phyloP scores from a whole-genome alignment of 2,888 invertebrate species.

The Suillia variegata region DNA sequence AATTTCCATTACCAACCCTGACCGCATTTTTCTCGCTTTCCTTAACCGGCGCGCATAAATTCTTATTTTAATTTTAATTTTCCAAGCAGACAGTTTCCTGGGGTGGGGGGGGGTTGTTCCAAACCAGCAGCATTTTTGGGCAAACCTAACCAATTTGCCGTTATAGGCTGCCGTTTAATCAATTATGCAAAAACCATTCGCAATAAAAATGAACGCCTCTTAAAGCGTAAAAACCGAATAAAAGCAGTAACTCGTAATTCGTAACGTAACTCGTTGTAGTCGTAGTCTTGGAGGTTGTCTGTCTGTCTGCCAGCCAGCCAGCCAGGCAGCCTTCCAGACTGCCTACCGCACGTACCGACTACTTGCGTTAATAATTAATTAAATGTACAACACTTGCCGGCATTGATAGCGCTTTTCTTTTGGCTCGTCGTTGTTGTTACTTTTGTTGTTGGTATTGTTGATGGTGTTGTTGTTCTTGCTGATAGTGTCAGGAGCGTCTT shows the following conservation, averaged over 20 bases:
- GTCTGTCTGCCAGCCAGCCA: no score
- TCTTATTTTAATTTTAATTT: no score
- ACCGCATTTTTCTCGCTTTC: no score
- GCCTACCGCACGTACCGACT: constrained; percentile 36
- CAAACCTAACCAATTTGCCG: neutral
- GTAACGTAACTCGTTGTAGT: no score
- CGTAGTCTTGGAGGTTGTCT: no score
- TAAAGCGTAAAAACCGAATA: neutral
- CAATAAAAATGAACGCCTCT: constrained; percentile 2
- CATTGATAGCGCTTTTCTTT: neutral
- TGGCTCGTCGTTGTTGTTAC: neutral
- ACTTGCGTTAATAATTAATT: constrained; percentile 50
- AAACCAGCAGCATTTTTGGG: no score
- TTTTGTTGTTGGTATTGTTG: neutral
- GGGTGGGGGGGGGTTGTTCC: no score
- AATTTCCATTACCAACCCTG: no score
- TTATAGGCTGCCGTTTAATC: constrained; percentile 57
- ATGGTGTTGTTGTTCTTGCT: neutral
- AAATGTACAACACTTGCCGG: constrained; percentile 43
- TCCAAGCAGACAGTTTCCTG: no score
- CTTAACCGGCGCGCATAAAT: no score
- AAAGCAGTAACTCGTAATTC: neutral
- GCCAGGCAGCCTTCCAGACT: no score
- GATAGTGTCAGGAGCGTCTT: neutral
- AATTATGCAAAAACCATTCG: constrained; percentile 51